phyloP scores from a whole-genome alignment of 2,888 invertebrate genomes.

The Rhimphoctona megacephalus region DNA sequence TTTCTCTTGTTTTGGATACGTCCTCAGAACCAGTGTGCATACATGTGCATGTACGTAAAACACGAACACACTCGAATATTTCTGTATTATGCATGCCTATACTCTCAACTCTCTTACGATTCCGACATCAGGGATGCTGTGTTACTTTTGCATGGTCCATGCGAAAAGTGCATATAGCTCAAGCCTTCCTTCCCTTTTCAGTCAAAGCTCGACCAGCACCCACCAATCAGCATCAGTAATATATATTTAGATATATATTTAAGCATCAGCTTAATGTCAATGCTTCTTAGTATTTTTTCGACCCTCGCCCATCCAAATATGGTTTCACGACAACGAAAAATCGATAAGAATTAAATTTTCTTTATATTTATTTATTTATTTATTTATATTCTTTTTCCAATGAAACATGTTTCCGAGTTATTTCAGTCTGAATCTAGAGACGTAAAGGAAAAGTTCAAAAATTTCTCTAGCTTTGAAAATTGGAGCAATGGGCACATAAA shows the following conservation, averaged over 20 bases:
- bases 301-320: too few species aligned
- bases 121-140: slow-evolving; percentile 5
- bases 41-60: not conserved
- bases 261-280: too few species aligned
- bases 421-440: not conserved
- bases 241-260: not conserved
- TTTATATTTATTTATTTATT: not conserved
- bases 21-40: slow-evolving; percentile 1
- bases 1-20: slow-evolving; percentile 43
- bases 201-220: slow-evolving; percentile 26
- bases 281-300: too few species aligned
- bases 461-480: not conserved
- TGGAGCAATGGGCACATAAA: not conserved
- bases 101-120: slow-evolving; percentile 17
- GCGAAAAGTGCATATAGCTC: slow-evolving; percentile 16
- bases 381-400: not conserved
- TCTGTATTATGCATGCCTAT: slow-evolving; percentile 62
- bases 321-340: too few species aligned
- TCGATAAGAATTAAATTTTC: not conserved
- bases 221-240: slow-evolving; percentile 6
- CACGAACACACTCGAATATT: slow-evolving; percentile 36
- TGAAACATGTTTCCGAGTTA: not conserved
- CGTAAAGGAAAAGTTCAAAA: not conserved
- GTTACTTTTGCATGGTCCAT: slow-evolving; percentile 17
- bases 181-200: slow-evolving; percentile 17